Evolutionary conservation across 2,888 invertebrate genomes (phyloP).

Genomic region (Dicranocentrus wangi): DNA sequence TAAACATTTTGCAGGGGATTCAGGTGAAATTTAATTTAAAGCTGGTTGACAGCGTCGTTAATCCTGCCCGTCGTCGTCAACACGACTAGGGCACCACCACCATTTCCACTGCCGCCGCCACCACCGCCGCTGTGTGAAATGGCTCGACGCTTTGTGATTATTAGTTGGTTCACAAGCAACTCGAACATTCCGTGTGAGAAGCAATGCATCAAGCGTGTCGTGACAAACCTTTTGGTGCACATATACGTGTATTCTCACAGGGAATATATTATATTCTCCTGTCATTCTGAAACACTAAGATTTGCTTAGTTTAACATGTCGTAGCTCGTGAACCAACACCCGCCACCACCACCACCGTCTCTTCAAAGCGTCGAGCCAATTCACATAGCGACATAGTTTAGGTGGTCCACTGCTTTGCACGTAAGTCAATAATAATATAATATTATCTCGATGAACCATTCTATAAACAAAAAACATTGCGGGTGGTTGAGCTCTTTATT

Average conservation of each 20-base stretch:
- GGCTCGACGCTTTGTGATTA: neutral
- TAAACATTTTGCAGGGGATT: constrained; percentile 17
- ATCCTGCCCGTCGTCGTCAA: too few species aligned
- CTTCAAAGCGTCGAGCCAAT: too few species aligned
- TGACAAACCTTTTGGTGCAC: neutral
- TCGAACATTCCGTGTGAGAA: neutral
- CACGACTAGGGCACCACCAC: too few species aligned
- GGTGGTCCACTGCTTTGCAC: constrained; percentile 68
- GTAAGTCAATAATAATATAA: constrained; percentile 39
- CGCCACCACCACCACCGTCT: too few species aligned
- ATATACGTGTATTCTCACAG: neutral
- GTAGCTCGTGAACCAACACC: too few species aligned
- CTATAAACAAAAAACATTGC: too few species aligned
- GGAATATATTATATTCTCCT: neutral
- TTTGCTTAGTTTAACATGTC: too few species aligned
- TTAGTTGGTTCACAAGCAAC: too few species aligned
- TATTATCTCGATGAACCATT: neutral
- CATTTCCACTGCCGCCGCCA: neutral
- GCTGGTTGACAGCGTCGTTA: too few species aligned
- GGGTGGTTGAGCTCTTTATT: too few species aligned
- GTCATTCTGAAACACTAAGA: too few species aligned
- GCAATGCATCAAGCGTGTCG: neutral
- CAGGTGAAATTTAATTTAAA: constrained; percentile 5
- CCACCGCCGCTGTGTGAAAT: neutral
- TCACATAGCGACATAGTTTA: neutral